Evolutionary conservation across 2,888 invertebrate species (phyloP).

Genomic region (Hemistola chrysoprasaria): DNA sequence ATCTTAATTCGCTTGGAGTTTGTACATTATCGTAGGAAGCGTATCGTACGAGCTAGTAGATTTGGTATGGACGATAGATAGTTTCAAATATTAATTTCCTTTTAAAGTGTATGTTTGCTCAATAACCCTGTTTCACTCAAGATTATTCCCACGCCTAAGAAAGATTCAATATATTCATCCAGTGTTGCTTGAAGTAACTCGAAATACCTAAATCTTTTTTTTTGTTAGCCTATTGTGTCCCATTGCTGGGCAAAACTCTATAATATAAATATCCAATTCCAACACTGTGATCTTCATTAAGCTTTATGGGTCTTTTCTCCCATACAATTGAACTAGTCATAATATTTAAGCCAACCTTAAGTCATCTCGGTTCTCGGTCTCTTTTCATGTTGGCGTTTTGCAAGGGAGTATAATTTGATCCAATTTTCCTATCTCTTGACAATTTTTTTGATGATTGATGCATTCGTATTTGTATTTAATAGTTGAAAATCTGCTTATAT

Average conservation of each 20-base stretch:
- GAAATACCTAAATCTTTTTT: too few relatives aligned
- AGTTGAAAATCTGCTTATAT: constrained; percentile 59
- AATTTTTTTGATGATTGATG: constrained; percentile 22
- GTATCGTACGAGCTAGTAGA: constrained; percentile 74
- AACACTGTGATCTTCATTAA: too few relatives aligned
- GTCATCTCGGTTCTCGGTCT: too few relatives aligned
- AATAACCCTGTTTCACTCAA: constrained; percentile 17
- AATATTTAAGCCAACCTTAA: too few relatives aligned
- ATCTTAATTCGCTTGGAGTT: constrained; percentile 56
- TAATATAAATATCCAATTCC: constrained; percentile 5
- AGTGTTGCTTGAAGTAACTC: background rate
- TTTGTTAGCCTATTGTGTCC: too few relatives aligned
- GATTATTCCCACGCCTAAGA: constrained; percentile 16
- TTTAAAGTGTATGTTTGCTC: constrained; percentile 24
- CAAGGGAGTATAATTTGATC: constrained; percentile 40
- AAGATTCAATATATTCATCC: background rate
- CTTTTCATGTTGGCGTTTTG: too few relatives aligned
- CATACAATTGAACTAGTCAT: too few relatives aligned
- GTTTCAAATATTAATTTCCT: constrained; percentile 21
- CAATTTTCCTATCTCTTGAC: constrained; percentile 23
- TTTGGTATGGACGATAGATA: constrained; percentile 54
- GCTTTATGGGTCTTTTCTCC: too few relatives aligned
- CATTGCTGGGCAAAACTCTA: too few relatives aligned
- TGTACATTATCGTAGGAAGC: constrained; percentile 64
- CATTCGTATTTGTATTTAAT: constrained; percentile 28